Percentiles rank a stretch among this genome's conserved stretches.
Conservation (phyloP, 2,888 invertebrate species). For the Drosophila suboccidentalis region DNA sequence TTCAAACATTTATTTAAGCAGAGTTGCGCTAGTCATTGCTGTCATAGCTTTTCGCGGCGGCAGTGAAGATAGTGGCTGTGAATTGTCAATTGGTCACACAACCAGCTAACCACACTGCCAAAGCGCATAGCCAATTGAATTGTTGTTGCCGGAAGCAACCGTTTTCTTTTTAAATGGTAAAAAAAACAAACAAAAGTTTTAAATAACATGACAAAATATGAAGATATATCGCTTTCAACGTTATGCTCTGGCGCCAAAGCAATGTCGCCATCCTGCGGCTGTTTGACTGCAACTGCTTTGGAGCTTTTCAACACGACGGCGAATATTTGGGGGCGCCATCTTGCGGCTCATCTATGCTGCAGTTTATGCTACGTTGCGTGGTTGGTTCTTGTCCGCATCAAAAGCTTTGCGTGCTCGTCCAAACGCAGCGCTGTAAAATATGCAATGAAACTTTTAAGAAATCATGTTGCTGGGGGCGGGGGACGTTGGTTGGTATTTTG, state of each 20-base stretch:
- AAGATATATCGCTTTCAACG: conserved; percentile 19
- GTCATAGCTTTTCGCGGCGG: conserved; percentile 90
- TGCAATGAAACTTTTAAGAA: conserved; percentile 63
- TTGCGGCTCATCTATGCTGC: conserved; percentile 64
- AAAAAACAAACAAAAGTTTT: conserved; percentile 10
- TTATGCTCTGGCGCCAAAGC: conserved; percentile 15
- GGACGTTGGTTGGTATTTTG: not conserved
- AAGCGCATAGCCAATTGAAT: conserved; percentile 88
- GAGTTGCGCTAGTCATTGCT: conserved; percentile 26
- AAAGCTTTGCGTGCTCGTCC: conserved; percentile 55
- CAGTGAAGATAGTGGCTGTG: conserved; percentile 99
- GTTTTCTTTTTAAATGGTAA: not conserved
- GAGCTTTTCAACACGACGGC: conserved; percentile 42
- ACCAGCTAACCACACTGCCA: conserved; percentile 99
- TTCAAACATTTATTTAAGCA: not conserved
- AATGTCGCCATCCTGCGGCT: conserved; percentile 32
- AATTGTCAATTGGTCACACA: conserved; percentile 89
- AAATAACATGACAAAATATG: conserved; percentile 14
- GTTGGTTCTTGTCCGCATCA: conserved; percentile 22
- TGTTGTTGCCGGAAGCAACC: conserved; percentile 15
- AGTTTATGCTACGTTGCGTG: conserved; percentile 71
- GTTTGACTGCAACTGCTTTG: not conserved
- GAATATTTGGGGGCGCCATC: conserved; percentile 60
- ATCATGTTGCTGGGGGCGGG: conserved; percentile 4
- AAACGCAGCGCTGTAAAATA: conserved; percentile 76